These are phyloP conservation scores for Harpegnathos saltator DNA, from an alignment of 1,140 invertebrate species.

Conservation along the genomic window DNA sequence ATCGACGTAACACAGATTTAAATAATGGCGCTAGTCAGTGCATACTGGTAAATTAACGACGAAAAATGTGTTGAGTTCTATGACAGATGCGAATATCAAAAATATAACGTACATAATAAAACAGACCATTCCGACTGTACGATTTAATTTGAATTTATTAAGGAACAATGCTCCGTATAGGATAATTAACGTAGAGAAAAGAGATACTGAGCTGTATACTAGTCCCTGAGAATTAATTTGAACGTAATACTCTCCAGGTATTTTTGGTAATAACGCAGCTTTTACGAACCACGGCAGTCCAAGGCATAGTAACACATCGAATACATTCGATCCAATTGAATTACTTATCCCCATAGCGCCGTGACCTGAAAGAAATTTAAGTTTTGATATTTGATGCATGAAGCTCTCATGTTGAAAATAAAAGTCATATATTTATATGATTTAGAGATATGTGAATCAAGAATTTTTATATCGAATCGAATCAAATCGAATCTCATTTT, in stretches of 20 bases:
- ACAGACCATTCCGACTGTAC: slow-evolving; percentile 91
- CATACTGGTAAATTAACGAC: slow-evolving; percentile 93
- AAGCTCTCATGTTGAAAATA: too few relatives aligned
- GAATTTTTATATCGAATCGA: too few relatives aligned
- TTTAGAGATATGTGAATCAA: too few relatives aligned
- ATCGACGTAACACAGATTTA: too few relatives aligned
- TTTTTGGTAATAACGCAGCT: slow-evolving; percentile 90
- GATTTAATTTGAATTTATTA: slow-evolving; percentile 92
- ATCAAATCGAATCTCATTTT: too few relatives aligned
- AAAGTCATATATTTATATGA: too few relatives aligned
- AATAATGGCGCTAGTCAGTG: slow-evolving; percentile 77
- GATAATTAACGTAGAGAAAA: slow-evolving; percentile 92
- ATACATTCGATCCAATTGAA: slow-evolving; percentile 95
- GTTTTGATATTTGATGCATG: not conserved
- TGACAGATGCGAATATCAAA: slow-evolving; percentile 91
- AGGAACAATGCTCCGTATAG: slow-evolving; percentile 90
- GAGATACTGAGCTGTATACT: slow-evolving; percentile 93
- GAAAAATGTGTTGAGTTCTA: slow-evolving; percentile 95
- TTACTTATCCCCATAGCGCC: slow-evolving; percentile 95
- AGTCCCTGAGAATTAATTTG: slow-evolving; percentile 93
- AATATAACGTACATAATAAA: slow-evolving; percentile 92
- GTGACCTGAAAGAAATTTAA: slow-evolving; percentile 87
- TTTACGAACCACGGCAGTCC: slow-evolving; percentile 97
- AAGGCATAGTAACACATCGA: slow-evolving; percentile 94
- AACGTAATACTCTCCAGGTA: slow-evolving; percentile 89